Percentiles rank a stretch among this genome's conserved stretches.
These are phyloP conservation scores for Drosophila ficusphila DNA, from an alignment of 1,140 invertebrate species.

Conservation along the genomic window DNA sequence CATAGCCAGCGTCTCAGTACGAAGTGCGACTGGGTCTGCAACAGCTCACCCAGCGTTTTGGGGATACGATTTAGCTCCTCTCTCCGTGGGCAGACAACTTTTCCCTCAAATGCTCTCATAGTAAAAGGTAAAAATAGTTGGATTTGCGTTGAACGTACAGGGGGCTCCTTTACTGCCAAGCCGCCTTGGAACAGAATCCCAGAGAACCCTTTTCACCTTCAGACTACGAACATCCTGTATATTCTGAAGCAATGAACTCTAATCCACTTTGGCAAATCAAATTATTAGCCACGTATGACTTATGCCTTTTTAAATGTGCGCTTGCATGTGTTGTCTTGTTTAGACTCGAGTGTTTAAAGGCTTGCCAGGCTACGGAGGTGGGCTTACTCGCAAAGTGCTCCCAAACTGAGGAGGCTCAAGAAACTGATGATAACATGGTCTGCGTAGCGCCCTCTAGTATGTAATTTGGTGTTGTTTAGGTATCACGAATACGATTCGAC, in stretches of 20 bases:
- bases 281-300: conserved; percentile 83
- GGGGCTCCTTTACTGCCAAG: conserved; percentile 4
- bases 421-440: conserved; percentile 83
- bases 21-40: conserved; percentile 9
- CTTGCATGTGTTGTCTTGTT: conserved; percentile 79
- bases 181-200: neutral
- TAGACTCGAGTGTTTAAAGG: conserved; percentile 55
- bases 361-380: neutral
- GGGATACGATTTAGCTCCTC: conserved; percentile 56
- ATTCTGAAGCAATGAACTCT: conserved; percentile 61
- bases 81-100: conserved; percentile 55
- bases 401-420: conserved; percentile 59
- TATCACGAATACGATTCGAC: conserved; percentile 74
- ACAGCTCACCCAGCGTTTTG: conserved; percentile 15
- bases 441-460: conserved; percentile 82
- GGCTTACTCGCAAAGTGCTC: neutral
- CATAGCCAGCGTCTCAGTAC: conserved; percentile 5
- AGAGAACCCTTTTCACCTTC: neutral
- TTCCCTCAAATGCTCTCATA: conserved; percentile 62
- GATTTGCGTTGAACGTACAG: conserved; percentile 24
- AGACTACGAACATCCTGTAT: conserved; percentile 41
- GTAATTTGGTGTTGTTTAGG: conserved; percentile 82
- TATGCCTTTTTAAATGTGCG: conserved; percentile 83
- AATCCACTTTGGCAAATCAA: conserved; percentile 82
- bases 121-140: conserved; percentile 60